Base-by-base conservation (phyloP, 2,888 invertebrate species). In the Spisula solida region DNA sequence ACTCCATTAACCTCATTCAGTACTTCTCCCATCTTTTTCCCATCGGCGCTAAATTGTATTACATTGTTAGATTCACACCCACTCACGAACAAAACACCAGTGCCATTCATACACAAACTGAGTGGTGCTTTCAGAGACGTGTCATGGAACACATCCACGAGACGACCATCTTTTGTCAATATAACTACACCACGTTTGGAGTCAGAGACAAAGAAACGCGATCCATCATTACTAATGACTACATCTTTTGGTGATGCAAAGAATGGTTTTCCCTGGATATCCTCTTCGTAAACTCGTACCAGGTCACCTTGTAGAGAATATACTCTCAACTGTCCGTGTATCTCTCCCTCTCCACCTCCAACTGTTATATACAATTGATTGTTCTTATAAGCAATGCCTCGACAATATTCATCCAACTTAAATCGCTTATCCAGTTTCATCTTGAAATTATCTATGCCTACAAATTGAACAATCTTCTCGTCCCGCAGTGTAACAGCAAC, bases 281-380 rank as follows among this genome's bases (percentile, higher is more conserved):
- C 92, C 80, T 92, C 92, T 25, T 92, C 88, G 29, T 83, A 90
- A 0, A 89, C 89, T 10, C 89, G 41, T 48, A 88, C 75, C 31
- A 90, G 29, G 18, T 80, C 86, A 20, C 92, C 92, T 10, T 82
- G 47, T 83, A 88, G 83, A 18, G 79, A 84, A 75, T 92, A 92
- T 12, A 92, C 90, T 16, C 92, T 70, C 41, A 92, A 51, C 55
- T 92, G 90, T 8, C 90, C 92, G 2, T 89, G 82, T 29, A 85
- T 88, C 79, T 92, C 92, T 10, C 92, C 92, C 18, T 86, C 89
- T 0, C 92, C 90, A 5, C 92, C 90, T 2, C 92, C 92, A 78
- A 88, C 89, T 10, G 92, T 87, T 20, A 92, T 82, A 51, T 88
- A 92, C 47, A 92, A 81, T 82, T 88, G 82, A 41, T 86, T 81